Conservation (phyloP, 35 echinoderm and acorn worm genomes). For the Lytechinus pictus region DNA sequence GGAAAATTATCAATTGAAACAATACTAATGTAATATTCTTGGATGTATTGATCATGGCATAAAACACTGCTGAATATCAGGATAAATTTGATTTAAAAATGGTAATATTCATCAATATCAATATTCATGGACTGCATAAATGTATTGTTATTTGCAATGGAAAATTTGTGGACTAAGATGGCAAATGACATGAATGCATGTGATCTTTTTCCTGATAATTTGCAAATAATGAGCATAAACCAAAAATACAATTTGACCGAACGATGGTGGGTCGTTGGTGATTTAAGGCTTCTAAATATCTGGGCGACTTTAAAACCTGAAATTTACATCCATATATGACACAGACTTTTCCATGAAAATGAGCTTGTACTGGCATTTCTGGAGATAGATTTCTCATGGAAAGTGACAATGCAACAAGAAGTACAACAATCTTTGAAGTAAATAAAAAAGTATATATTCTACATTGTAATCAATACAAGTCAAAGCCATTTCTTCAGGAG, state of each 20-base stretch:
- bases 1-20: neutral
- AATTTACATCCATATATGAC: neutral
- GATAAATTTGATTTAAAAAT: neutral
- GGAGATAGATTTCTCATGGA: neutral
- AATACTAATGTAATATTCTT: neutral
- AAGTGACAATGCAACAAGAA: neutral
- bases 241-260: neutral
- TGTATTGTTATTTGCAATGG: neutral
- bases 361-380: slow-evolving; percentile 1
- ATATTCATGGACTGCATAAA: neutral
- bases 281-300: neutral
- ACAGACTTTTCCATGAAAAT: neutral
- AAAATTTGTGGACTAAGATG: neutral
- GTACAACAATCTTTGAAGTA: neutral
- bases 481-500: neutral
- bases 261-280: neutral
- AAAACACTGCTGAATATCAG: neutral
- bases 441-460: neutral
- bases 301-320: neutral
- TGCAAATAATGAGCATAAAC: neutral
- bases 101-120: neutral
- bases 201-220: neutral
- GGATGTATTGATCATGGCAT: neutral
- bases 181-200: neutral
- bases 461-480: neutral